Percentiles rank a stretch among this genome's conserved stretches.
phyloP scores from a whole-genome alignment of 2,113 vertebrate genomes.

The Triplophysa dalaica region DNA sequence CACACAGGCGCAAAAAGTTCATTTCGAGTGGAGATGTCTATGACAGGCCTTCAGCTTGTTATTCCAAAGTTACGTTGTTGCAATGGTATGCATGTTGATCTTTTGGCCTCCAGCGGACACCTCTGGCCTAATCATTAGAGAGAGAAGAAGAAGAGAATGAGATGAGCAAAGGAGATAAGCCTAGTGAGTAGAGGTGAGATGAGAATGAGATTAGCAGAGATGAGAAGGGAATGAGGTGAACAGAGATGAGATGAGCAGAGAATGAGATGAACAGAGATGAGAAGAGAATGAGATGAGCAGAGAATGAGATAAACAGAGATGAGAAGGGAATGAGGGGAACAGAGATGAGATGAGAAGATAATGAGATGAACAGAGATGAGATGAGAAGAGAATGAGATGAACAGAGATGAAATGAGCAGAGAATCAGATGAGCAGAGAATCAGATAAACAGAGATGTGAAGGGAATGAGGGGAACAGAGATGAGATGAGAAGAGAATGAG shows the following conservation, averaged over 20 bases:
- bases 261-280: too few species aligned
- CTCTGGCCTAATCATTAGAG: conserved; percentile 1
- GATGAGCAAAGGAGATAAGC: neutral
- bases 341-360: too few species aligned
- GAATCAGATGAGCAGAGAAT: neutral
- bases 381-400: neutral
- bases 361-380: neutral
- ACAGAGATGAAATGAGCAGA: neutral
- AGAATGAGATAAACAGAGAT: too few species aligned
- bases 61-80: conserved; percentile 36
- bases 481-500: too few species aligned
- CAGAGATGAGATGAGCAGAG: neutral
- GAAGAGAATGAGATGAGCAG: too few species aligned
- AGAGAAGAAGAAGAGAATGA: neutral
- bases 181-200: neutral
- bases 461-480: neutral
- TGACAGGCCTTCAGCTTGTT: conserved; percentile 47
- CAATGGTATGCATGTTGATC: neutral
- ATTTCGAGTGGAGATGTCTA: conserved; percentile 6
- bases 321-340: neutral
- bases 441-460: neutral
- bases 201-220: neutral
- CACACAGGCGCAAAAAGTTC: conserved; percentile 11
- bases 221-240: neutral
- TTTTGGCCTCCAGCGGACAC: conserved; percentile 22